Conservation (phyloP, 1,140 invertebrate species). For the Apis mellifera region Amel_HAv3.1 CM009936.2:3366001-3366500, state of each 20-base stretch:
- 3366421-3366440: background rate
- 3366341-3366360: conserved; percentile 49
- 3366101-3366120: too few relatives aligned
- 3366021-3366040: too few relatives aligned
- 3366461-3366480: conserved; percentile 4
- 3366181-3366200: background rate
- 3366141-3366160: background rate
- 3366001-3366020: too few relatives aligned
- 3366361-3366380: conserved; percentile 10
- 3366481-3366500: background rate
- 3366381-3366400: conserved; percentile 33
- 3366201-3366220: background rate
- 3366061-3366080: too few relatives aligned
- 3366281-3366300: conserved; percentile 47
- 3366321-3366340: conserved; percentile 44
- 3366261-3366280: conserved; percentile 56
- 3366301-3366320: conserved; percentile 58
- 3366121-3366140: background rate
- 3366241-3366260: background rate
- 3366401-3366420: conserved; percentile 9
- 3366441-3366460: background rate
- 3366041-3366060: too few relatives aligned
- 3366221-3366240: background rate
- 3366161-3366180: background rate
- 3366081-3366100: too few relatives aligned